Base-by-base conservation (phyloP, 1,140 invertebrate genomes). In the Brachionus calyciflorus region DNA sequence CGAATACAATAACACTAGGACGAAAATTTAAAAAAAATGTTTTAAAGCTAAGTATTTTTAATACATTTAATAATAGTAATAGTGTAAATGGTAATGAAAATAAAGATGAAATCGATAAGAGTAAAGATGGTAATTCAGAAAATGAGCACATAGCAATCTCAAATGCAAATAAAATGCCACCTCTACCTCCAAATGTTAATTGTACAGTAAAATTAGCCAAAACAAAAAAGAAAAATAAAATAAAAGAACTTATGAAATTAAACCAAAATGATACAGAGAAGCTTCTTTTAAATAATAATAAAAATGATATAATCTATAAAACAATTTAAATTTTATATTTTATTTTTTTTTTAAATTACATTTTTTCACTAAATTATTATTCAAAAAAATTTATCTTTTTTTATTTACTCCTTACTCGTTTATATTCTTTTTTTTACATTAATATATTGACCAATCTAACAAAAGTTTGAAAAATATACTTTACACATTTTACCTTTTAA, bases 1-100 rank as follows among this genome's bases (percentile, higher is more conserved):
- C 69, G 19, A 55, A 55, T 41, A 51, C 69, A 24, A 51, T 73
- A 12, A 73, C 69, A 7, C 19, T 73, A 21, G 69, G 69, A 37
- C 46, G 69, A 51, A 73, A 17, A 33, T 73, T 73, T 33, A 73
- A 73, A 37, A 49, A 41, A 12, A 73, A 73, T 53, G 68, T 70
- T 37, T 33, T 49, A 2, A 49, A 55, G 10, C 48, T 70, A 30
- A 70, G 33, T 17, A 9, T 73, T 3, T 73, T 73, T 33, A 73
- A 73, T 28, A 40, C 24, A 9, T 51, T 51, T 41, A 55, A 17
- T 24, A 26, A 14, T 51, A 3, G 1, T 19, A n/a, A 60, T 26
- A 46, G 28, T 3, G 17, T 51, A 24, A 7, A 70, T 49, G n/a
- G 24, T 5, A 30, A 69, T 48, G 26, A 30, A 21, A 70, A 19